These are phyloP conservation scores for Calameuta idolon DNA, from an alignment of 2,888 invertebrate genomes.

Conservation along the genomic window DNA sequence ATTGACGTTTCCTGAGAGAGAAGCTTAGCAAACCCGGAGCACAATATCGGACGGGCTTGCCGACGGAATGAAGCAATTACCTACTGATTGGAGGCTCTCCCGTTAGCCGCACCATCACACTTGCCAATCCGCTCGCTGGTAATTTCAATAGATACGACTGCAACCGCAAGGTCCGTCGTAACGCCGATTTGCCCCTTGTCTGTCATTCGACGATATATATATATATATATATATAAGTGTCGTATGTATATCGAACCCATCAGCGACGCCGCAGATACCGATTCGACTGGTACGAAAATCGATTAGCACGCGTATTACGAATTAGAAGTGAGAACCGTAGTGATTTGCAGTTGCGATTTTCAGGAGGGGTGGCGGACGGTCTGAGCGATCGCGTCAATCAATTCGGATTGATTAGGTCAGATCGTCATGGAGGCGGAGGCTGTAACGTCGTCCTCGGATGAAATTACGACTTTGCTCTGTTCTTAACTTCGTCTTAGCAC, in stretches of 20 bases:
- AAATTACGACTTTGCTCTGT: neutral
- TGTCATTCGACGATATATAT: neutral
- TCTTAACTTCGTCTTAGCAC: neutral
- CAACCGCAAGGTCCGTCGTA: constrained; percentile 54
- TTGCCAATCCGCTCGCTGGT: constrained; percentile 57
- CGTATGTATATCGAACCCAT: constrained; percentile 23
- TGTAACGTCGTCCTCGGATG: neutral
- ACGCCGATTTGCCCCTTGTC: constrained; percentile 42
- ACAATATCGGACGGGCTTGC: constrained; percentile 22
- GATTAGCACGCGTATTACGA: constrained; percentile 31
- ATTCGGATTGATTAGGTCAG: neutral
- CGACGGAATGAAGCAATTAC: constrained; percentile 63
- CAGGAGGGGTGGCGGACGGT: neutral
- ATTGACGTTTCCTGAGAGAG: constrained; percentile 17
- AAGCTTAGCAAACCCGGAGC: constrained; percentile 8
- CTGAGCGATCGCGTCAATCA: neutral
- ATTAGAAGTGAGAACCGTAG: constrained; percentile 26
- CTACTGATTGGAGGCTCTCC: constrained; percentile 61
- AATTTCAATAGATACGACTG: constrained; percentile 62
- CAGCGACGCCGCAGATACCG: constrained; percentile 24
- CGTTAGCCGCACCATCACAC: constrained; percentile 58
- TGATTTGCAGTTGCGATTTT: constrained; percentile 21
- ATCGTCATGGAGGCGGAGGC: neutral
- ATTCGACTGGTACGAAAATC: constrained; percentile 17
- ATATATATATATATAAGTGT: constrained; percentile 2